Evolutionary conservation across 64 coral and sea anemone species (phyloP), one percentile per base, ranked within the genome.

Genomic region (Stichodactyla helianthus): DNA sequence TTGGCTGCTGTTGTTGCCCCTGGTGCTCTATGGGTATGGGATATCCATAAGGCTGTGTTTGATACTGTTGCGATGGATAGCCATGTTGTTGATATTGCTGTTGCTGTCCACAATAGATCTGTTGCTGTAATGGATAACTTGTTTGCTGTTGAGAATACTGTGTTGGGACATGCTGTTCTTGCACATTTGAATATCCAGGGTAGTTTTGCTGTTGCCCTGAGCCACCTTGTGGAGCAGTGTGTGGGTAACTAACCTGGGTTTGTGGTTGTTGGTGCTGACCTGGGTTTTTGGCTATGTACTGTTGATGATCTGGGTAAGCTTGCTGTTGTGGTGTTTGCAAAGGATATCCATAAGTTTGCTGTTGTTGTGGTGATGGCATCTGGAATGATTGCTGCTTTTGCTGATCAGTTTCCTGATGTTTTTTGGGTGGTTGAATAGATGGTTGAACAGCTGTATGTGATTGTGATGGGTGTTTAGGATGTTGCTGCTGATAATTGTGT

Each of bases 1-100:
- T 44, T 44, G 35, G 88, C 79, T 82, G 88, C 7, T 84, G 80
- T 23, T 89, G 88, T 23, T 84, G 89, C 15, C 82, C 88, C 85
- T 90, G 81, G 27, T 90, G 83, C 63, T 83, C 88, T 16, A 50
- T 68, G 5, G 83, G 88, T 18, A 77, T 23, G 13, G 85, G 68
- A 79, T 90, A 90, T 56, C 82, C 57, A 68, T 90, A 84, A 10
- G 51, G 82, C 6, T 90, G 89, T 53, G 83, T 14, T 19, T 79
- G 83, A 55, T 90, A 83, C 53, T 85, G 89, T 6, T 84, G 70
- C 14, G 56, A 65, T 53, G 82, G 50, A 20, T 90, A 90, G 16
- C 89, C 89, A 84, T 80, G 77, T 59, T 88, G 77, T 52, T n/a
- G 22, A 20, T 63, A 79, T 89, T 44, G 35, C 35, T 89, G 88